Evolutionary conservation across 2,797 vertebrate species (phyloP), one percentile per base, ranked within the genome.

Genomic region (Melanotaenia pygmaea): DNA sequence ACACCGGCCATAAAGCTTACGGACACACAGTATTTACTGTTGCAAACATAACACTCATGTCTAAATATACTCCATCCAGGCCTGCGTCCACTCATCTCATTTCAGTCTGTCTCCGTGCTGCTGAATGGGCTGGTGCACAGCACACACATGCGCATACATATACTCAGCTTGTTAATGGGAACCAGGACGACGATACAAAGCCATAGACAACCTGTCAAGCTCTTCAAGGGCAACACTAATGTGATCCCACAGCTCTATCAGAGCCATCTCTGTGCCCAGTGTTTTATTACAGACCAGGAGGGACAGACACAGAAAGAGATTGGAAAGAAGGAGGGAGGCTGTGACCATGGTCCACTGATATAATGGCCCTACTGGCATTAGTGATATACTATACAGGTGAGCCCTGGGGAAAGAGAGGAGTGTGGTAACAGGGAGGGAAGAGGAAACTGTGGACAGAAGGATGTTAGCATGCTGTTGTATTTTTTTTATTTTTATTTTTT

Each of bases 211-310:
- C 89, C 92, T 93, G 93, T 94, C 92, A 90, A 81, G 86, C 88
- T 87, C 86, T 88, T 88, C 18, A 86, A 90, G 85, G 86, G 90
- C 91, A 88, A 85, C 82, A 77, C 92, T 93, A 92, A 94, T 92
- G 89, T 86, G 90, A 94, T 93, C 90, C 91, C 91, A 91, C 91
- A 90, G 91, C 89, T 94, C 92, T 91, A 93, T 93, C 91, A 92
- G 87, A 86, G 83, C 81, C 85, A 79, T 87, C 80, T 80, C 86
- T 73, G 69, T 80, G 77, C 80, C 82, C 61, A 76, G 87, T 92
- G 89, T 92, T 93, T 92, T 93, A 94, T 93, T 93, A 93, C 90
- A 86, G 83, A 83, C 82, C 74, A 40, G 71, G 78, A 82, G 87
- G 81, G 80, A 90, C 66, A 81, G 66, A 86, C 77, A 90, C 45